Conservation (phyloP, 2,113 vertebrate genomes). For the Bos indicus region DNA sequence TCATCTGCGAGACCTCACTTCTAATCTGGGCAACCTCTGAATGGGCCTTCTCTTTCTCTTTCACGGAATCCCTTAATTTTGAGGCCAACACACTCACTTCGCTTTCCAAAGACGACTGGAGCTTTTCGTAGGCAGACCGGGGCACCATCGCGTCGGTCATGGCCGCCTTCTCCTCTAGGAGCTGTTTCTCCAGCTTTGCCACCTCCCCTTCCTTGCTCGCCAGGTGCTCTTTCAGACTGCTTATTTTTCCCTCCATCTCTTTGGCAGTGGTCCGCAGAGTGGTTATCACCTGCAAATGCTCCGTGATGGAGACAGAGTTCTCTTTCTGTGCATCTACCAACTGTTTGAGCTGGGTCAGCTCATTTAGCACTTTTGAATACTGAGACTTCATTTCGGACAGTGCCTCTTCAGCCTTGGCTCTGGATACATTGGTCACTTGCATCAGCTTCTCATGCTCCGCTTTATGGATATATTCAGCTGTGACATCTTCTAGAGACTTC, state of each 20-base stretch:
- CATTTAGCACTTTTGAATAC: conserved; percentile 79
- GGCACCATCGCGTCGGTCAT: conserved; percentile 84
- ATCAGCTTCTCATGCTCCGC: conserved; percentile 84
- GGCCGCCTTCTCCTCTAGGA: conserved; percentile 82
- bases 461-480: conserved; percentile 76
- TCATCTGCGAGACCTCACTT: conserved; percentile 86
- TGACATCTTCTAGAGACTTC: conserved; percentile 77
- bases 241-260: conserved; percentile 86
- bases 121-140: conserved; percentile 81
- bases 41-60: conserved; percentile 90
- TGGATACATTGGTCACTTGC: conserved; percentile 75
- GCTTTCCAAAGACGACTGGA: conserved; percentile 81
- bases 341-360: conserved; percentile 84
- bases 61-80: conserved; percentile 89
- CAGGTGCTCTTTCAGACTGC: conserved; percentile 82
- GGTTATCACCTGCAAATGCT: conserved; percentile 89
- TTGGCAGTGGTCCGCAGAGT: conserved; percentile 86
- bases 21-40: conserved; percentile 85
- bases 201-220: conserved; percentile 83
- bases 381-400: conserved; percentile 84
- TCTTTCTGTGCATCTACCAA: conserved; percentile 88
- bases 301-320: conserved; percentile 84
- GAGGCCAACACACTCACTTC: conserved; percentile 86
- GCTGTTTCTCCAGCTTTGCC: conserved; percentile 85
- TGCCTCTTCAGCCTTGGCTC: conserved; percentile 85